Base-by-base conservation (phyloP, 2,797 vertebrate species). In the Borostomias antarcticus region DNA sequence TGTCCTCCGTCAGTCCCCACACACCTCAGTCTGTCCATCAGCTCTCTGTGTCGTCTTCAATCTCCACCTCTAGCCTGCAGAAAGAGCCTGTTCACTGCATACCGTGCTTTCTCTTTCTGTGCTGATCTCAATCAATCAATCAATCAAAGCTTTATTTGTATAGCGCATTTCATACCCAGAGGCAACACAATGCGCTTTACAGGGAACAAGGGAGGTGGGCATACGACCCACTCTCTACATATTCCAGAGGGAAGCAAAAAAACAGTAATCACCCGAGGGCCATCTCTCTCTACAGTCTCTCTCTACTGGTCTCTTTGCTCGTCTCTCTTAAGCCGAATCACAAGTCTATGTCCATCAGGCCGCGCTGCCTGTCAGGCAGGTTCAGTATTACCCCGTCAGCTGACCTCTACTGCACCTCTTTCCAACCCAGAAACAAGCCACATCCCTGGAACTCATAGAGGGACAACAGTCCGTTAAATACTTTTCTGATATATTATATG, bases 391-490 rank as follows among this genome's bases (percentile, higher is more conserved):
- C 35, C 4, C 35, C 9, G 1, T 37, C 35, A 3, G 8, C 8
- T 37, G 2, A 21, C 54, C 5, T 21, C 54, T 33, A 17, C 37
- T 68, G 29, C 58, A 35, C 66, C 21, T 11, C 50, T 43, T 28
- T 71, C 72, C 72, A 70, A 75, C 53, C 37, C 67, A 73, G 54
- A 66, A 61, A 66, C 73, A 65, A 85, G 82, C 74, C 66, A 69
- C 78, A 70, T 72, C 79, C 76, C 74, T 83, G 76, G 79, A 85
- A 85, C 83, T 80, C 58, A 82, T 85, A 83, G 69, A 85, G 80
- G 75, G 82, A 89, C 89, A 84, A 73, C 76, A 62, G 62, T 72
- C 75, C 83, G 76, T 75, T 89, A 72, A 70, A 81, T 78, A 78
- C 58, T 66, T 66, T 54, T 50, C 56, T 40, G 73, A 76, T 73